A percentile compares a stretch with the other conserved stretches of the same genome.
Conservation (phyloP, 1,140 invertebrate genomes). For the Copidosoma floridanum region DNA sequence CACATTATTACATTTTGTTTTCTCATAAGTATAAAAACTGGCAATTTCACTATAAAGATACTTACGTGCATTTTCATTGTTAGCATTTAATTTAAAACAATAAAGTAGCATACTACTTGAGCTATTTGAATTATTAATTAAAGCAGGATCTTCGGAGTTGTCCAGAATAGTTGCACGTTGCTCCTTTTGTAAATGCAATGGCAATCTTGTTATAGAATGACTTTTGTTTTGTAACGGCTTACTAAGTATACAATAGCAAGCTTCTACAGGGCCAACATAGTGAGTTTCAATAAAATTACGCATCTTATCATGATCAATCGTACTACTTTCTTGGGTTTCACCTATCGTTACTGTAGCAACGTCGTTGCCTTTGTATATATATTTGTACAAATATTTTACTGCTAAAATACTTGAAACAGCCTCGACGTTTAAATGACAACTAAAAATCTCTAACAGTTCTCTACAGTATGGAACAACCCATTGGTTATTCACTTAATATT, state of each 20-base stretch:
- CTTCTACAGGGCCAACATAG: slow-evolving; percentile 23
- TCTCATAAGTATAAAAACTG: neutral
- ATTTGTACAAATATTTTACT: slow-evolving; percentile 18
- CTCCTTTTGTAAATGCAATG: slow-evolving; percentile 6
- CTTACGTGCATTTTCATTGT: slow-evolving; percentile 3
- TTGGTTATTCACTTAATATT: slow-evolving; percentile 18
- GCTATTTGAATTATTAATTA: neutral
- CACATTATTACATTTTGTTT: too few relatives aligned
- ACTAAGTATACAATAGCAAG: slow-evolving; percentile 8
- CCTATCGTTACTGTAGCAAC: neutral
- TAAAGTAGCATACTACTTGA: slow-evolving; percentile 1
- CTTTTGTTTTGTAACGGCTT: slow-evolving; percentile 23
- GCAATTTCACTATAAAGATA: neutral
- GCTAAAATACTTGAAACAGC: slow-evolving; percentile 3
- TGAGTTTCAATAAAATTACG: slow-evolving; percentile 12
- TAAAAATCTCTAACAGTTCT: slow-evolving; percentile 9
- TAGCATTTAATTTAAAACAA: slow-evolving; percentile 13
- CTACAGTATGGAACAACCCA: slow-evolving; percentile 19
- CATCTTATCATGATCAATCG: slow-evolving; percentile 5
- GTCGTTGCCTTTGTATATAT: slow-evolving; percentile 23
- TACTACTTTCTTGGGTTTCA: neutral
- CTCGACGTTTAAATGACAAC: slow-evolving; percentile 21
- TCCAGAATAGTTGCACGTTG: slow-evolving; percentile 1
- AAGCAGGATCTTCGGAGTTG: neutral
- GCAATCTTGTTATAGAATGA: slow-evolving; percentile 11